Evolutionary conservation across 2,113 vertebrate species (phyloP), one percentile per base, ranked within the genome.

Genomic region (Camelus dromedarius): DNA sequence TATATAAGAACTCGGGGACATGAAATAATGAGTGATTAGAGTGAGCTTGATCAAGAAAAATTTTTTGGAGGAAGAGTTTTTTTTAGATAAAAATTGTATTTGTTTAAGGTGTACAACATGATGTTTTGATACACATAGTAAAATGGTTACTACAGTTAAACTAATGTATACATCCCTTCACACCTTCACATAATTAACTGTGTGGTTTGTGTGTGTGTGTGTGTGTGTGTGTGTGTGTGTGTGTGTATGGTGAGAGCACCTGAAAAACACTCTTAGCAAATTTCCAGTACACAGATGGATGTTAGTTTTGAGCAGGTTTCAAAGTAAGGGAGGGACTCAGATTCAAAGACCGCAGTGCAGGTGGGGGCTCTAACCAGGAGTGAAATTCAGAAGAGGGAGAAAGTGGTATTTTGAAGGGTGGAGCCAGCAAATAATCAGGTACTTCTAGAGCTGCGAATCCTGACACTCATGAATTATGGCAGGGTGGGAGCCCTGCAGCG

Each of bases 221-320:
- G 62, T 60, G 22, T 19, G 60, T 62, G 62, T 60, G 22, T 19
- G 18, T 16, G 1, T 48, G 28, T 38, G 22, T 64, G 72, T 77
- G 38, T 50, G 72, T 79, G 8, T 77, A 54, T 79, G 24, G 6
- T 60, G 75, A 79, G 19, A 93, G 52, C 24, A 60, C 9, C 22
- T 60, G 62, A 87, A 93, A 93, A 50, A 32, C 54, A 67, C 9
- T 38, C 35, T 60, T 50, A 10, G 73, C 6, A 79, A 60, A 35
- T 87, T 60, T 60, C 52, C 54, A 69, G 24, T 48, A 50, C 5
- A 87, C 24, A 70, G 48, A 93, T 87, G 38, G 5, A 42, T 5
- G 38, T 42, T 42, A 92, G 26, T 95, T 96, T 73, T 81, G 14
- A 97, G 52, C 16, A 56, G 13, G 8, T 82, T 75, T 91, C 62